Base-by-base conservation (phyloP, 2,888 invertebrate genomes). In the Hyposoter didymator region DNA sequence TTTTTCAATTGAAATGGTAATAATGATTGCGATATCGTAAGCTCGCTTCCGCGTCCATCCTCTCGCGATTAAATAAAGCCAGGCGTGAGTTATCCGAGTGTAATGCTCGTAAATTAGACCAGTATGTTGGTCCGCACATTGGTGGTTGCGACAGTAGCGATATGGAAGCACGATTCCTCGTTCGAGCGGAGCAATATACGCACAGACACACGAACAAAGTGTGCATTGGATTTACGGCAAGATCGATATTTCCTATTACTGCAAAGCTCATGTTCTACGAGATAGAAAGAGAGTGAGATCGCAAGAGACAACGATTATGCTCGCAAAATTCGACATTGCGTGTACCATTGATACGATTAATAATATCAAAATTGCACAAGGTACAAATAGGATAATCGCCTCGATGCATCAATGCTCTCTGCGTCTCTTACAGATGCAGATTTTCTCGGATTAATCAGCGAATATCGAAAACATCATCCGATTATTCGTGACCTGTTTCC, bases 241-340 rank as follows among this genome's bases (percentile, higher is more conserved):
- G 78, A 84, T 84, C 84, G 84, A 84, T 78, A 84, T 78, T 78
- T 78, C 75, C 76, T 78, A 82, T 84, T 84, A 84, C 82, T 84
- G 62, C 82, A 14, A 69, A 78, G 82, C 79, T 62, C 74, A 32
- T 45, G 62, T 32, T 62, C 22, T 75, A 49, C 39, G 69, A 76
- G 72, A 78, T 76, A 72, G 76, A 28, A 45, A 28, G 45, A 22
- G 67, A 22, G 67, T 12, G 66, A 45, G 43, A 14, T 12, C 5
- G 22, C n/a, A 32, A 28, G 45, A 49, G 64, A 72, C 32, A 62
- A 62, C 67, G 81, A 81, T 78, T 78, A 73, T 62, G 62, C 59
- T 69, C 35, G 73, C 47, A 69, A 74, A 74, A 66, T 22, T 64
- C 55, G 45, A 62, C 19, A 47, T 55, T 19, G 43, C 74, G 35